A percentile compares a stretch with the other conserved stretches of the same genome.
Evolutionary conservation across 1,140 invertebrate genomes (phyloP).

Genomic region (Papilio machaon): DNA sequence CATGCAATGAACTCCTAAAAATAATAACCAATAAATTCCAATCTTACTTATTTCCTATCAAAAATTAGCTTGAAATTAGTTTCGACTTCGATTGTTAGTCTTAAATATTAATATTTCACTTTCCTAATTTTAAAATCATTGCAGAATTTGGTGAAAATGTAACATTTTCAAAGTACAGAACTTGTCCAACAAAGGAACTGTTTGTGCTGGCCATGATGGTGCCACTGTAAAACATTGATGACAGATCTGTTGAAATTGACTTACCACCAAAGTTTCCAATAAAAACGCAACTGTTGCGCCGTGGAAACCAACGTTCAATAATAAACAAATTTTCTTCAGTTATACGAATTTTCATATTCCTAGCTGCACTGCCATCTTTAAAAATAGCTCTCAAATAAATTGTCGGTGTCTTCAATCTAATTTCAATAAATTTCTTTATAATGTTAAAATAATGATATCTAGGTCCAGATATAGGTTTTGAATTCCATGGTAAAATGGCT

Average conservation of each 20-base stretch:
- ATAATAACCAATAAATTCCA: neutral
- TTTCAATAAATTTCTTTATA: constrained; percentile 82
- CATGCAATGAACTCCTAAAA: too few species aligned
- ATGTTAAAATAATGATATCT: constrained; percentile 79
- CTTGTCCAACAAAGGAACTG: constrained; percentile 81
- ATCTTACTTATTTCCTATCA: neutral
- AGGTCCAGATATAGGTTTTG: constrained; percentile 69
- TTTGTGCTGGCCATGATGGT: constrained; percentile 85
- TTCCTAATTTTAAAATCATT: constrained; percentile 86
- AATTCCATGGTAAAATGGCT: constrained; percentile 84
- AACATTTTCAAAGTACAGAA: constrained; percentile 87
- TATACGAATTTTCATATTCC: constrained; percentile 86
- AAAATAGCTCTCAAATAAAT: constrained; percentile 87
- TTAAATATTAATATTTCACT: constrained; percentile 76
- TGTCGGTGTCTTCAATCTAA: constrained; percentile 84
- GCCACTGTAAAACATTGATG: constrained; percentile 88
- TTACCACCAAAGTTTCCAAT: constrained; percentile 86
- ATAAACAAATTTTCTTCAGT: constrained; percentile 85
- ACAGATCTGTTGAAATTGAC: constrained; percentile 85
- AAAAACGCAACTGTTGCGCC: constrained; percentile 88
- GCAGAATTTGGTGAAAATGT: constrained; percentile 84
- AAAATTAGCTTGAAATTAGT: neutral
- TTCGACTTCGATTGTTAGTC: neutral
- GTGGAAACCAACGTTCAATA: constrained; percentile 89
- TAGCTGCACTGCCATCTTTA: constrained; percentile 83